These are phyloP conservation scores for Ranitomeya imitator DNA, from an alignment of 2,113 vertebrate species.

Conservation along the genomic window DNA sequence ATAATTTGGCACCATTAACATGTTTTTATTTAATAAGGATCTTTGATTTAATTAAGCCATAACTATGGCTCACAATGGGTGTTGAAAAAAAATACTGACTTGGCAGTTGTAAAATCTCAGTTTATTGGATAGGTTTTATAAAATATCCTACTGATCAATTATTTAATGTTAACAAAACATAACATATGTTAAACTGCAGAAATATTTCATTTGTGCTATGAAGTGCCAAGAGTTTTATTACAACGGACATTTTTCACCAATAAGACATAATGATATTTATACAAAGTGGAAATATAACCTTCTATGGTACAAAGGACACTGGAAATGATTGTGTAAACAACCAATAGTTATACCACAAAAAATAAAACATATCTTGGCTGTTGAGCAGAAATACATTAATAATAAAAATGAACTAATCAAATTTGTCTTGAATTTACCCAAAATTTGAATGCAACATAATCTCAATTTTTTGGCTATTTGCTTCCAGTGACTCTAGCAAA, in stretches of 20 bases:
- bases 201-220: background rate
- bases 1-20: background rate
- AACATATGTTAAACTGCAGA: slow-evolving; percentile 16
- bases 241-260: slow-evolving; percentile 30
- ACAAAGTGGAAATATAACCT: slow-evolving; percentile 9
- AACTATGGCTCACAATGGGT: too few relatives aligned
- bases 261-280: slow-evolving; percentile 26
- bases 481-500: too few relatives aligned
- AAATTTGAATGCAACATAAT: too few relatives aligned
- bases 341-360: background rate
- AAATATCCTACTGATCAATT: background rate
- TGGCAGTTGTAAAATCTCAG: background rate
- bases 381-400: too few relatives aligned
- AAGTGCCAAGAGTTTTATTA: slow-evolving; percentile 17
- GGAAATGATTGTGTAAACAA: background rate
- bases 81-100: background rate
- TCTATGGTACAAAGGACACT: slow-evolving; percentile 7
- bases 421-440: too few relatives aligned
- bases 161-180: slow-evolving; percentile 8
- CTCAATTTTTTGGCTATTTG: too few relatives aligned
- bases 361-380: too few relatives aligned
- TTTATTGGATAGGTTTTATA: background rate
- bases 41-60: too few relatives aligned
- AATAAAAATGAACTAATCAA: too few relatives aligned
- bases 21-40: background rate